phyloP scores from a whole-genome alignment of 2,888 invertebrate genomes.

The Sphinx pinastri region DNA sequence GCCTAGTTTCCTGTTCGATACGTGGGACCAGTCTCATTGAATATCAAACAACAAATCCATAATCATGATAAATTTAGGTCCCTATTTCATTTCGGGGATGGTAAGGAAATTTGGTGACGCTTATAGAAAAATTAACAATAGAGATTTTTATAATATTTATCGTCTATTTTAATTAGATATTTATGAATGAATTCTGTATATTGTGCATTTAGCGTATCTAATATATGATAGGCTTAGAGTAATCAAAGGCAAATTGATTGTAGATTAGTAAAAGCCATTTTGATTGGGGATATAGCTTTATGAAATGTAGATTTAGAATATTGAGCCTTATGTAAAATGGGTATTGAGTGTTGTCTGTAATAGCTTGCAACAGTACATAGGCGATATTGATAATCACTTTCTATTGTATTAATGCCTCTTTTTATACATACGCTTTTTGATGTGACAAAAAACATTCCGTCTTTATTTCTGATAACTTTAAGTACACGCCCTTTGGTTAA shows the following conservation, averaged over 20 bases:
- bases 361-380: constrained; percentile 54
- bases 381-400: constrained; percentile 39
- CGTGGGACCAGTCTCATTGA: constrained; percentile 78
- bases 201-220: constrained; percentile 73
- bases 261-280: constrained; percentile 66
- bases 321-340: constrained; percentile 65
- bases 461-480: constrained; percentile 32
- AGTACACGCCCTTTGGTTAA: constrained; percentile 18
- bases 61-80: constrained; percentile 71
- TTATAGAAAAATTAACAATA: constrained; percentile 76
- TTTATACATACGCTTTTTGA: constrained; percentile 40
- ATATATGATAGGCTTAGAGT: constrained; percentile 53
- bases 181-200: constrained; percentile 69
- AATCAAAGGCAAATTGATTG: constrained; percentile 38
- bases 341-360: constrained; percentile 58
- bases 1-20: constrained; percentile 73
- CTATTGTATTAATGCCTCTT: constrained; percentile 15
- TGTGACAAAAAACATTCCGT: constrained; percentile 48
- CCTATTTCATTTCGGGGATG: constrained; percentile 68
- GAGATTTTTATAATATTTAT: constrained; percentile 68
- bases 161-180: constrained; percentile 63
- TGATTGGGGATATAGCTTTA: constrained; percentile 88
- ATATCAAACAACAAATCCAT: constrained; percentile 77
- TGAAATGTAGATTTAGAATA: constrained; percentile 77
- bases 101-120: constrained; percentile 76